Evolutionary conservation across 2,888 invertebrate species (phyloP).

Genomic region (Chalcis sispes): DNA sequence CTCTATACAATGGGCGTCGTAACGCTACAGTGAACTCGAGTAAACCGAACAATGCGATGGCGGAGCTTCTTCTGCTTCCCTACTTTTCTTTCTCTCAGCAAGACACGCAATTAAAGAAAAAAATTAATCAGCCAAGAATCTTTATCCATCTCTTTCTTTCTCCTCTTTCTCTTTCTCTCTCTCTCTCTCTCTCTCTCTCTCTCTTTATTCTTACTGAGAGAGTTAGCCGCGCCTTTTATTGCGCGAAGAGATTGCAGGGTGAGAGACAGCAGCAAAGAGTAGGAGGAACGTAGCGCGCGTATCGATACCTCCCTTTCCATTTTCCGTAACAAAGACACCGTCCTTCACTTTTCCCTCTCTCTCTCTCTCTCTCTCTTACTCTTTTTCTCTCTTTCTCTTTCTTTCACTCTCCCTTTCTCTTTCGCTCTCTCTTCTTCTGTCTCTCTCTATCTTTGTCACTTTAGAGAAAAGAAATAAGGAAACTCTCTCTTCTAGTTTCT

Average conservation of each 20-base stretch:
- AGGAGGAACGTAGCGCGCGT: background rate
- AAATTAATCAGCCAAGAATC: constrained; percentile 19
- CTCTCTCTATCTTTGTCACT: background rate
- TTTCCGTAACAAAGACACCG: background rate
- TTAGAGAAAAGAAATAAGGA: background rate
- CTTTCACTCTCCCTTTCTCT: background rate
- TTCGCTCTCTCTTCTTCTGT: background rate
- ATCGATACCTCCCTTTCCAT: background rate
- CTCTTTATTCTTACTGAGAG: no score
- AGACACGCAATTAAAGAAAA: constrained; percentile 30
- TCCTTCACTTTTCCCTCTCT: background rate
- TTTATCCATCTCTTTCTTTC: no score
- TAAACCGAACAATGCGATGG: constrained; percentile 17
- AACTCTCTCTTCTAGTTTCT: background rate
- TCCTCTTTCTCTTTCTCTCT: no score
- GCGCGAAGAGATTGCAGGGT: background rate
- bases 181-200: no score
- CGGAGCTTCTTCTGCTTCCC: background rate
- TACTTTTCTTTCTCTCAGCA: background rate
- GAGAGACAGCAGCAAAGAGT: background rate
- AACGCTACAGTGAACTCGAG: background rate
- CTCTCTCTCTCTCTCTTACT: background rate
- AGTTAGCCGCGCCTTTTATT: background rate
- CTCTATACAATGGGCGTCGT: constrained; percentile 22
- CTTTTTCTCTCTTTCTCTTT: background rate